phyloP scores from a whole-genome alignment of 2,113 vertebrate species.

The Ophthalmolycus amberensis region DNA sequence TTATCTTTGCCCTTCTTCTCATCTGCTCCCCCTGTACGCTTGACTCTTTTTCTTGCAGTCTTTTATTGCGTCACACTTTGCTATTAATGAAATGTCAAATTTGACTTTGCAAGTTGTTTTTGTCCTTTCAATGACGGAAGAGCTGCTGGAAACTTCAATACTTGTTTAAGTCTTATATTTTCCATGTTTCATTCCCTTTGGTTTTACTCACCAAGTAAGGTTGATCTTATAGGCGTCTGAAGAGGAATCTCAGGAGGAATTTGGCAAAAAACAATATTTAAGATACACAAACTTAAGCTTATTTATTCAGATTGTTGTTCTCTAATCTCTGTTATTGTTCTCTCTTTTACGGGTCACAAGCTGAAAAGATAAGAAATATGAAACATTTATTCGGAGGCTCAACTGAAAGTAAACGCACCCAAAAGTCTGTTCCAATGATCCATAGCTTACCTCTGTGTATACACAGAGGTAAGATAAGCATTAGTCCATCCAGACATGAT shows the following conservation, averaged over 20 bases:
- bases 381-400: too few species aligned
- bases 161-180: not conserved
- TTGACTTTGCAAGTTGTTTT: slow-evolving; percentile 40
- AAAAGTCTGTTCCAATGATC: not conserved
- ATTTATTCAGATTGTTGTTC: not conserved
- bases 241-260: too few species aligned
- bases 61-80: not conserved
- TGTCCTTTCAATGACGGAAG: slow-evolving; percentile 13
- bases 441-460: not conserved
- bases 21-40: not conserved
- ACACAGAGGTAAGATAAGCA: not conserved
- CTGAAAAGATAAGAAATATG: not conserved
- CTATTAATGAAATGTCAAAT: slow-evolving; percentile 4
- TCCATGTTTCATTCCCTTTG: not conserved
- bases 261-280: too few species aligned
- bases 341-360: not conserved
- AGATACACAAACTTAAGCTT: too few species aligned
- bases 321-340: not conserved
- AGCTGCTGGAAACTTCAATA: not conserved
- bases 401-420: too few species aligned
- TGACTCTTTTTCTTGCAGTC: not conserved
- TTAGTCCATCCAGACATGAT: not conserved
- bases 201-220: not conserved
- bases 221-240: not conserved
- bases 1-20: slow-evolving; percentile 1